phyloP scores from a whole-genome alignment of 2,113 vertebrate genomes.

The Lepus americanus region DNA sequence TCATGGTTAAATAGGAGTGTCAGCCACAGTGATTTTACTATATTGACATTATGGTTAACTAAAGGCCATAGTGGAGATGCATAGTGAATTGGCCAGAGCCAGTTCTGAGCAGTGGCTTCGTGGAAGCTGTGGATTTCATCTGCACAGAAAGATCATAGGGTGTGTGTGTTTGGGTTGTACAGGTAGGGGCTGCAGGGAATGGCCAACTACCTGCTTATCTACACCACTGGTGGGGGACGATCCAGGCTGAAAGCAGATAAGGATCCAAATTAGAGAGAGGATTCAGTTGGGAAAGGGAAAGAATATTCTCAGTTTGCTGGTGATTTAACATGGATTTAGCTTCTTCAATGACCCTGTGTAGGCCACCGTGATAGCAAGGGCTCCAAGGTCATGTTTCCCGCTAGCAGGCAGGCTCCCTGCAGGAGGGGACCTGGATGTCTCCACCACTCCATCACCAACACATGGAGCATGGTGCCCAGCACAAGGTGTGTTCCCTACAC shows the following conservation, averaged over 20 bases:
- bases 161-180: too few relatives aligned
- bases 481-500: background rate
- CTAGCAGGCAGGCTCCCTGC: background rate
- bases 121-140: too few relatives aligned
- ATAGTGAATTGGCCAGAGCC: too few relatives aligned
- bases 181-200: too few relatives aligned
- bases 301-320: background rate
- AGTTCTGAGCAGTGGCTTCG: too few relatives aligned
- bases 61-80: too few relatives aligned
- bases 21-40: too few relatives aligned
- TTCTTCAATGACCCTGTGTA: background rate
- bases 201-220: too few relatives aligned
- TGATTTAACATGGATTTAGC: background rate
- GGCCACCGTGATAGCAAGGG: background rate
- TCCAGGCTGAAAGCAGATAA: background rate
- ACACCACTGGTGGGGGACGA: background rate
- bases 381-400: fast-evolving
- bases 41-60: too few relatives aligned
- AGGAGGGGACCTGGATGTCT: background rate
- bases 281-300: background rate
- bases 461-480: too few relatives aligned
- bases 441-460: background rate
- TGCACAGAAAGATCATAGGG: too few relatives aligned
- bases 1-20: too few relatives aligned
- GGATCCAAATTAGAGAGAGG: background rate